Percentiles rank a stretch among this genome's conserved stretches.
These are phyloP conservation scores for Tor tambroides DNA, from an alignment of 2,113 vertebrate genomes.

Conservation along the genomic window DNA sequence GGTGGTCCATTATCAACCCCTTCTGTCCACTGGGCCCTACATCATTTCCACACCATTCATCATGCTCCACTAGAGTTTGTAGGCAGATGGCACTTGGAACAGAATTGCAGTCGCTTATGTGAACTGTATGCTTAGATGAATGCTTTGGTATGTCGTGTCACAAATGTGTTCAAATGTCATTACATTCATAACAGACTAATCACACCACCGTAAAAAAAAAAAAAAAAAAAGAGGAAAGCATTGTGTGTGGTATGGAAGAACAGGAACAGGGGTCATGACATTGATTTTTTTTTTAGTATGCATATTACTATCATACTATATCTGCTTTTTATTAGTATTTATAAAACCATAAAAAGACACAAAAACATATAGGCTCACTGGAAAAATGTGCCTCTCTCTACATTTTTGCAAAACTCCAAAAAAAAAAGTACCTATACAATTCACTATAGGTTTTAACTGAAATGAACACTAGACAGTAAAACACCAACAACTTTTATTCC, in stretches of 20 bases:
- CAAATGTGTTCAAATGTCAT: slow-evolving; percentile 7
- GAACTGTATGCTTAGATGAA: not conserved
- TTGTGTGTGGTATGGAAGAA: not conserved
- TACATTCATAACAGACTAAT: not conserved
- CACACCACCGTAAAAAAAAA: not conserved
- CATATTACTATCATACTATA: too few species aligned
- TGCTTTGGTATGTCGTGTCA: not conserved
- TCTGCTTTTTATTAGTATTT: too few species aligned
- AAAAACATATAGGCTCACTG: too few species aligned
- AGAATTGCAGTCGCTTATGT: not conserved
- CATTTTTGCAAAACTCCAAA: too few species aligned
- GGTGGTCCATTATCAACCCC: not conserved
- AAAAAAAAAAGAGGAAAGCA: not conserved
- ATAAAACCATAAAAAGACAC: too few species aligned
- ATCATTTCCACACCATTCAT: slow-evolving; percentile 3
- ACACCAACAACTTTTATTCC: too few species aligned
- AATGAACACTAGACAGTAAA: too few species aligned
- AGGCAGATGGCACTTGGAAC: not conserved
- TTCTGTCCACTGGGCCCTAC: not conserved
- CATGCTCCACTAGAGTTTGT: not conserved
- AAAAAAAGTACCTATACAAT: too few species aligned
- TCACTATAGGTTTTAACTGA: too few species aligned
- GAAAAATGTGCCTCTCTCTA: too few species aligned
- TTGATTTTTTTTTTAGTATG: too few species aligned
- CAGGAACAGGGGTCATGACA: not conserved